A percentile compares a stretch with the other conserved stretches of the same genome.
These are phyloP conservation scores for Drosophila seguyi DNA, from an alignment of 1,140 invertebrate species.

Conservation along the genomic window DNA sequence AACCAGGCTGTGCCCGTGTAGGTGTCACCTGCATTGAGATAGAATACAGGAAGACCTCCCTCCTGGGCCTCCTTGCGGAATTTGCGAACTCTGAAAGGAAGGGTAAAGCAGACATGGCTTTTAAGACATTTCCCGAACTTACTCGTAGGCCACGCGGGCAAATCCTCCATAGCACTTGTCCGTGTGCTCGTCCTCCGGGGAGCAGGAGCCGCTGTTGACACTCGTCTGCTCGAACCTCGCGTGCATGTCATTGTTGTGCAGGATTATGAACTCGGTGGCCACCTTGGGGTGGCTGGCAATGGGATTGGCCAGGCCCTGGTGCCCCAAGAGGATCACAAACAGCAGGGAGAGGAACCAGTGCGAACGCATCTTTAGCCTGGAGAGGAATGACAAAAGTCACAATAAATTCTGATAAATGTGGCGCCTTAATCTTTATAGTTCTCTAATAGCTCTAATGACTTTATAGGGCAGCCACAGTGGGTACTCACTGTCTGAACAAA, in stretches of 20 bases:
- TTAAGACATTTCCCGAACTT: neutral
- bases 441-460: neutral
- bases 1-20: conserved; percentile 95
- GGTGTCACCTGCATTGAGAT: conserved; percentile 95
- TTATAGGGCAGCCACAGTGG: neutral
- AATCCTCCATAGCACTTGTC: conserved; percentile 93
- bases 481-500: conserved; percentile 15
- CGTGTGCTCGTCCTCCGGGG: conserved; percentile 85
- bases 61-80: conserved; percentile 86
- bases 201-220: conserved; percentile 88
- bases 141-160: conserved; percentile 89
- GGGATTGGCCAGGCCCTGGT: conserved; percentile 29
- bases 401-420: conserved; percentile 13
- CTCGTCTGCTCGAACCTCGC: conserved; percentile 92
- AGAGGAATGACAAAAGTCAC: neutral
- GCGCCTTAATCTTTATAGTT: conserved; percentile 10
- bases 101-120: too few relatives aligned
- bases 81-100: conserved; percentile 86
- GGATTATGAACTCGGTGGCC: conserved; percentile 87
- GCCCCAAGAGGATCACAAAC: conserved; percentile 1
- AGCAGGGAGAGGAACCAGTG: neutral
- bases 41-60: conserved; percentile 88
- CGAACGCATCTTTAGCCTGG: conserved; percentile 30
- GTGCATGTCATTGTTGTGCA: conserved; percentile 97
- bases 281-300: conserved; percentile 19